Conservation (phyloP, 2,888 invertebrate genomes). For the Harpagoxenus sublaevis region DNA sequence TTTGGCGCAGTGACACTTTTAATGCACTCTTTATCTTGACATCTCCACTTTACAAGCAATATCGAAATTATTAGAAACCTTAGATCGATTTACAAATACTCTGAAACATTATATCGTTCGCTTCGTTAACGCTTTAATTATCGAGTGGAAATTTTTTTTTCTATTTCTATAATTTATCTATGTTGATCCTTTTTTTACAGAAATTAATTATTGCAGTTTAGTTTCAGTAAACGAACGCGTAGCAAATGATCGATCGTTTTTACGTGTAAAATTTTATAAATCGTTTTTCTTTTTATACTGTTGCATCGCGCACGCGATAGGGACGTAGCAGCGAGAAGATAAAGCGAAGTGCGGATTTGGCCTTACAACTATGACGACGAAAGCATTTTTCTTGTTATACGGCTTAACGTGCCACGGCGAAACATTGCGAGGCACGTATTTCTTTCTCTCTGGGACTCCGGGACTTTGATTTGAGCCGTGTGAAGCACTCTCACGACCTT, state of each 20-base stretch:
- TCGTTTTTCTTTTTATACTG: constrained; percentile 12
- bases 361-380: constrained; percentile 48
- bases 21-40: constrained; percentile 1
- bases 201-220: not conserved
- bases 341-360: constrained; percentile 47
- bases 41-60: not conserved
- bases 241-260: not conserved
- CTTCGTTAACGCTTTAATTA: not conserved
- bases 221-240: not conserved
- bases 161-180: not conserved
- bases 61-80: not conserved
- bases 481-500: constrained; percentile 51
- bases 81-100: not conserved
- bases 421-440: constrained; percentile 56
- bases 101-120: not conserved
- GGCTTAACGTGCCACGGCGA: constrained; percentile 50
- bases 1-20: constrained; percentile 9
- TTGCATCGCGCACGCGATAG: not conserved
- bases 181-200: not conserved
- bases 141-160: not conserved
- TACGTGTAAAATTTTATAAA: constrained; percentile 1
- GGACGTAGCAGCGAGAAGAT: constrained; percentile 33
- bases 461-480: constrained; percentile 53
- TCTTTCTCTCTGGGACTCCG: constrained; percentile 36
- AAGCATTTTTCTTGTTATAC: constrained; percentile 52